These are phyloP conservation scores for Labroides dimidiatus DNA, from an alignment of 2,797 vertebrate species.

Conservation along the genomic window DNA sequence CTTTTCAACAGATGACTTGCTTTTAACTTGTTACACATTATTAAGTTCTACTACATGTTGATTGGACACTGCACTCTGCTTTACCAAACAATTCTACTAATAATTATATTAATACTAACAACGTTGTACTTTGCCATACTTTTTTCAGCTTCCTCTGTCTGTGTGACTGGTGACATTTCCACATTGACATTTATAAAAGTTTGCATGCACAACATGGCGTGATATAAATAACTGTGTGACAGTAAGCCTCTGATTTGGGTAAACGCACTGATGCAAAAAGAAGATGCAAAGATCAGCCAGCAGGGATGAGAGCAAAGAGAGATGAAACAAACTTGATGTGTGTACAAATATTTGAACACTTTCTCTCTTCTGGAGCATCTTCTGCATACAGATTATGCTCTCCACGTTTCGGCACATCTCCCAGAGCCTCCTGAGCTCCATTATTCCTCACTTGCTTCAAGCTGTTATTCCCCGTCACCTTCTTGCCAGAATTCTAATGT, in stretches of 20 bases:
- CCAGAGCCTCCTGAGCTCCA: constrained; percentile 31
- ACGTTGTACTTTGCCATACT: background rate
- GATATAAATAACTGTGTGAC: constrained; percentile 7
- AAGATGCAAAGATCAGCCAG: background rate
- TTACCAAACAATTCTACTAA: no score
- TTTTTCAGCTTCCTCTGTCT: background rate
- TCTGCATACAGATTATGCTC: constrained; percentile 24
- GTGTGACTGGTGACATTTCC: constrained; percentile 38
- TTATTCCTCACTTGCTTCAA: constrained; percentile 41
- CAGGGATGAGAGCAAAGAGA: background rate
- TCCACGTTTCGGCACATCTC: constrained; percentile 24
- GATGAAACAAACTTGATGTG: background rate
- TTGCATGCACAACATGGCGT: background rate
- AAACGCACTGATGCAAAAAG: background rate
- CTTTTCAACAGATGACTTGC: no score
- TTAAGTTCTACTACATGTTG: no score
- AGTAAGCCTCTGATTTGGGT: background rate
- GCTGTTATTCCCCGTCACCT: constrained; percentile 37
- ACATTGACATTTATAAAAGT: constrained; percentile 14
- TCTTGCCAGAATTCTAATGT: constrained; percentile 41
- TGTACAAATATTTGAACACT: constrained; percentile 22
- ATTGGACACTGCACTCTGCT: no score
- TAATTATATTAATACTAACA: background rate
- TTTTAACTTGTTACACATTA: no score
- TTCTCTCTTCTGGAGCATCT: constrained; percentile 10